phyloP scores from a whole-genome alignment of 1,140 invertebrate species.

The Drosophila ogumai region DNA sequence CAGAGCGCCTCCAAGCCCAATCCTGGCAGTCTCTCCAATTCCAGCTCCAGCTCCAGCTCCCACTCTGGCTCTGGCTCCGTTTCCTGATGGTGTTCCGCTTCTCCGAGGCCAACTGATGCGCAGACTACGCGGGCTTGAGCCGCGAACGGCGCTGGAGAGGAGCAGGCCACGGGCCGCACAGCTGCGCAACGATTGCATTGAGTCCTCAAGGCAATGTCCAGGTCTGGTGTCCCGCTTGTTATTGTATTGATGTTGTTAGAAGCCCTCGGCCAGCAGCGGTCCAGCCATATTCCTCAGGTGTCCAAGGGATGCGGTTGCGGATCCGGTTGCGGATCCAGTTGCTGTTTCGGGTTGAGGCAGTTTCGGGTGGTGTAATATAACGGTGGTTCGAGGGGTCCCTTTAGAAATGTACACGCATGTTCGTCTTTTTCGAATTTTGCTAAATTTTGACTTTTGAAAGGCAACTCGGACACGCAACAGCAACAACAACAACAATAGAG shows the following conservation, averaged over 20 bases:
- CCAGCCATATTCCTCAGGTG: slow-evolving; percentile 24
- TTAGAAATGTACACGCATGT: slow-evolving; percentile 22
- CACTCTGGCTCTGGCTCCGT: slow-evolving; percentile 1
- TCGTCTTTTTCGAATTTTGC: slow-evolving; percentile 11
- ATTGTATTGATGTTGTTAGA: slow-evolving; percentile 9
- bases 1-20: slow-evolving; percentile 12
- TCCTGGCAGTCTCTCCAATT: background rate
- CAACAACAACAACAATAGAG: slow-evolving; percentile 48
- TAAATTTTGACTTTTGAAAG: slow-evolving; percentile 44
- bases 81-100: background rate
- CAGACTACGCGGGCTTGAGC: slow-evolving; percentile 13
- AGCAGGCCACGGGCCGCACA: slow-evolving; percentile 28
- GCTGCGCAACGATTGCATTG: slow-evolving; percentile 41
- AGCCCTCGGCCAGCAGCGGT: slow-evolving; percentile 9
- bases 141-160: slow-evolving; percentile 26
- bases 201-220: slow-evolving; percentile 5
- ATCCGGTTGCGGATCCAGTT: background rate
- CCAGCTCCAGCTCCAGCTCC: slow-evolving; percentile 5
- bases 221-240: background rate
- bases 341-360: slow-evolving; percentile 3
- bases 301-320: background rate
- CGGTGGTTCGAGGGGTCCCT: background rate
- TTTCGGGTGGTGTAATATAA: background rate
- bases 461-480: slow-evolving; percentile 47
- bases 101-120: slow-evolving; percentile 21